These are phyloP conservation scores for Eugnorisma glareosa DNA, from an alignment of 2,888 invertebrate genomes.

Conservation along the genomic window DNA sequence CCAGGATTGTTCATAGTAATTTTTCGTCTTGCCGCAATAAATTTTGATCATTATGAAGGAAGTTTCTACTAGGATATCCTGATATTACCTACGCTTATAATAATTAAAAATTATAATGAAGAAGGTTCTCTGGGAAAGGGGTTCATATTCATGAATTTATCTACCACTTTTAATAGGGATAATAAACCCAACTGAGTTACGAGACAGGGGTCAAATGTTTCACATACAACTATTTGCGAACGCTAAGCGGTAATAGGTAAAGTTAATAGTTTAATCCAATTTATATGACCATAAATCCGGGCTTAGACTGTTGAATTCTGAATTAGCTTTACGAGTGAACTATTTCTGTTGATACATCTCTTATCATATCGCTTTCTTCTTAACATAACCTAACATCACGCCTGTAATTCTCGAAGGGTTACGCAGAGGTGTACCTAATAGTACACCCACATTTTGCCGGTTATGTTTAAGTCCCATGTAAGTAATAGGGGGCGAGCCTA, in stretches of 20 bases:
- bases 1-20: background rate
- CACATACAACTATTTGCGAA: slow-evolving; percentile 55
- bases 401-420: too few species aligned
- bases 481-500: too few species aligned
- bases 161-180: slow-evolving; percentile 42
- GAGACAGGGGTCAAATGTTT: slow-evolving; percentile 59
- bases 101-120: slow-evolving; percentile 10
- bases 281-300: slow-evolving; percentile 63
- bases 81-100: background rate
- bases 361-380: background rate
- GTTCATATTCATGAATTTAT: slow-evolving; percentile 41
- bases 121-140: background rate
- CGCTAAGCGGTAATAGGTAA: slow-evolving; percentile 58
- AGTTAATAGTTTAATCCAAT: slow-evolving; percentile 70
- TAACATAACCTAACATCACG: too few species aligned
- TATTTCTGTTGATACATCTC: slow-evolving; percentile 21
- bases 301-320: slow-evolving; percentile 69
- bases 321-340: slow-evolving; percentile 61
- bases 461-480: too few species aligned
- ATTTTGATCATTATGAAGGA: too few species aligned
- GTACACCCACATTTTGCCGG: too few species aligned
- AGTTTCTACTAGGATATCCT: background rate
- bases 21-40: background rate
- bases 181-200: slow-evolving; percentile 50
- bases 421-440: too few species aligned